A percentile compares a stretch with the other conserved stretches of the same genome.
Conservation (phyloP, 2,797 vertebrate genomes). For the Saguinus oedipus region DNA sequence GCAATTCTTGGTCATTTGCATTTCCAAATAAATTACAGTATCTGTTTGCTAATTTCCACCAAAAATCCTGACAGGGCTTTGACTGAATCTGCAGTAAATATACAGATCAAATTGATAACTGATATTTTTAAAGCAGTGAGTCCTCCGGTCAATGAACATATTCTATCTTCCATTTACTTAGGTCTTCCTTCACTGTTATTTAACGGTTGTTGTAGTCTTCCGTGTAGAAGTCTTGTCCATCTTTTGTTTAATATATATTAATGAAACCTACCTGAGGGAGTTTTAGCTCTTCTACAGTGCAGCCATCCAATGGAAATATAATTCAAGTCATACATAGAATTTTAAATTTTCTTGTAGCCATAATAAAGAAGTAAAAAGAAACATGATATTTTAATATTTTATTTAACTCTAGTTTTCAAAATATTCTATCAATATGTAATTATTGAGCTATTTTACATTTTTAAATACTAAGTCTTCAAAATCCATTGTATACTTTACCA, state of each 20-base stretch:
- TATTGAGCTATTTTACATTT: neutral
- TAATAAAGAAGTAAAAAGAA: neutral
- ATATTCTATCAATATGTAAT: neutral
- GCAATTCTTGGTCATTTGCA: neutral
- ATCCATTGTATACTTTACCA: neutral
- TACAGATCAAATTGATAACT: neutral
- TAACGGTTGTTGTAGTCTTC: neutral
- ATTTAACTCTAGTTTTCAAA: neutral
- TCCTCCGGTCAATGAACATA: neutral
- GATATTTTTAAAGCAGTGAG: neutral
- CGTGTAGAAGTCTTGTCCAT: neutral
- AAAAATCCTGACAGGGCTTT: slow-evolving; percentile 23
- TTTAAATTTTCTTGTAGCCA: neutral
- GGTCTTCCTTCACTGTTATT: neutral
- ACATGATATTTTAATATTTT: slow-evolving; percentile 23
- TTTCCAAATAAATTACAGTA: slow-evolving; percentile 31
- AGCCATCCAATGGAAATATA: neutral
- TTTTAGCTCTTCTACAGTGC: neutral
- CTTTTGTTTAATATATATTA: neutral
- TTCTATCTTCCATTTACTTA: neutral
- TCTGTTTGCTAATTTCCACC: neutral
- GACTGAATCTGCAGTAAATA: neutral
- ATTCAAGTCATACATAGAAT: neutral
- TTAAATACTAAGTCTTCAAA: neutral
- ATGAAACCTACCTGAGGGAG: neutral